Conservation (phyloP, 2,797 vertebrate genomes). For the Fratercula arctica region DNA sequence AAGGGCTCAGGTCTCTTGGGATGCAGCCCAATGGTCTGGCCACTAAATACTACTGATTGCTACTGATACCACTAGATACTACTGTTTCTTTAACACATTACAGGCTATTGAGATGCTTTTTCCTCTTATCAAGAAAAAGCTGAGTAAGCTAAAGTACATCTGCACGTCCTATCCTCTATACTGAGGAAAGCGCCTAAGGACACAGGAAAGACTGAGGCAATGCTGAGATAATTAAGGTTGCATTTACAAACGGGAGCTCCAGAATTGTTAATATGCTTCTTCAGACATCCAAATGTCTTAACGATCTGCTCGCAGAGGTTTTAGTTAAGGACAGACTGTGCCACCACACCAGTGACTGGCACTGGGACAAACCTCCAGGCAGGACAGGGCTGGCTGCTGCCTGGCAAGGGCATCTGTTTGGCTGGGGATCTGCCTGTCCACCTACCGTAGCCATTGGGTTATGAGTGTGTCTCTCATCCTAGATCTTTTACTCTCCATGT, state of each 20-base stretch:
- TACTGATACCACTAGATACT: neutral
- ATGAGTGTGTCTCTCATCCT: neutral
- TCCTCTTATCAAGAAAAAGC: neutral
- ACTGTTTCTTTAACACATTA: neutral
- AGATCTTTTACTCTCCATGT: neutral
- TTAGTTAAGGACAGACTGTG: neutral
- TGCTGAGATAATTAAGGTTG: neutral
- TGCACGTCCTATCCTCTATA: neutral
- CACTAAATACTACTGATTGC: neutral
- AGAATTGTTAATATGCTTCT: neutral
- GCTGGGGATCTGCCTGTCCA: neutral
- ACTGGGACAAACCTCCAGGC: neutral
- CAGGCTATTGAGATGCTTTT: neutral
- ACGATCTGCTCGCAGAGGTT: neutral
- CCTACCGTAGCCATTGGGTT: fast-evolving
- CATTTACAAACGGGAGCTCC: neutral
- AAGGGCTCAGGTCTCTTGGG: neutral
- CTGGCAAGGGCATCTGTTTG: neutral
- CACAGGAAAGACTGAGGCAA: neutral
- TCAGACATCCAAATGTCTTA: neutral
- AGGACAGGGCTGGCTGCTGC: neutral
- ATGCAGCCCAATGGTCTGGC: neutral
- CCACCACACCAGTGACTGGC: neutral
- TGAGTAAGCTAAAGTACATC: neutral
- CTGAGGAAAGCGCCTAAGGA: neutral